phyloP scores from a whole-genome alignment of 2,797 vertebrate genomes.

The Hirundo rustica region DNA sequence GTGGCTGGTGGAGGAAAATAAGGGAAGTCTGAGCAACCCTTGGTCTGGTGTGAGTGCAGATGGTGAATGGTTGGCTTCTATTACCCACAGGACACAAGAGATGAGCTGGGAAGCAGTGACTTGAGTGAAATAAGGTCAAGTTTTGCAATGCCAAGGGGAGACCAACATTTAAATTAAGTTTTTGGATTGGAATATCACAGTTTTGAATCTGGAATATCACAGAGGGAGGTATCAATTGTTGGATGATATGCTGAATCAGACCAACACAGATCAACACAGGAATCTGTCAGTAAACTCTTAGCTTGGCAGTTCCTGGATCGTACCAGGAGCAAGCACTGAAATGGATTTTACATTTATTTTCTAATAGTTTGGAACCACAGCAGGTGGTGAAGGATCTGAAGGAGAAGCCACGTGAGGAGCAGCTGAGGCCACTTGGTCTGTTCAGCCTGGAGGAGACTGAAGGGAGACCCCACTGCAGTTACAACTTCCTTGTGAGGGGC shows the following conservation, averaged over 20 bases:
- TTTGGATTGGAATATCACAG: background rate
- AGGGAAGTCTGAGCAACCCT: background rate
- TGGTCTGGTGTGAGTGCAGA: background rate
- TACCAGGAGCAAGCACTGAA: background rate
- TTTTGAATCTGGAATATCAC: background rate
- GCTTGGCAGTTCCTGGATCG: background rate
- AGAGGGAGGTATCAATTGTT: background rate
- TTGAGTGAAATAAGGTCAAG: background rate
- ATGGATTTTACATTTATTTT: background rate
- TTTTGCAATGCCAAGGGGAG: background rate
- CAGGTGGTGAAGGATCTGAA: background rate
- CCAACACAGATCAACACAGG: no score
- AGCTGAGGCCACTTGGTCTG: background rate
- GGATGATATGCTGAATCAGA: background rate
- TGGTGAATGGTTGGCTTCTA: background rate
- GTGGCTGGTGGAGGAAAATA: background rate
- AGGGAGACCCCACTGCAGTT: background rate
- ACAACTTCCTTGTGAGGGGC: background rate
- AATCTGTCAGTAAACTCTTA: no score
- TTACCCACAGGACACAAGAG: background rate
- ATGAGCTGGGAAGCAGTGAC: background rate
- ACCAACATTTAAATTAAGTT: background rate
- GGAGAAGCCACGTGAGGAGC: background rate
- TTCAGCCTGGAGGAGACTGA: background rate
- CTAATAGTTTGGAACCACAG: background rate